Percentiles rank a stretch among this genome's conserved stretches.
Conservation (phyloP, 2,113 vertebrate species). For the Trematocara macrostoma region DNA sequence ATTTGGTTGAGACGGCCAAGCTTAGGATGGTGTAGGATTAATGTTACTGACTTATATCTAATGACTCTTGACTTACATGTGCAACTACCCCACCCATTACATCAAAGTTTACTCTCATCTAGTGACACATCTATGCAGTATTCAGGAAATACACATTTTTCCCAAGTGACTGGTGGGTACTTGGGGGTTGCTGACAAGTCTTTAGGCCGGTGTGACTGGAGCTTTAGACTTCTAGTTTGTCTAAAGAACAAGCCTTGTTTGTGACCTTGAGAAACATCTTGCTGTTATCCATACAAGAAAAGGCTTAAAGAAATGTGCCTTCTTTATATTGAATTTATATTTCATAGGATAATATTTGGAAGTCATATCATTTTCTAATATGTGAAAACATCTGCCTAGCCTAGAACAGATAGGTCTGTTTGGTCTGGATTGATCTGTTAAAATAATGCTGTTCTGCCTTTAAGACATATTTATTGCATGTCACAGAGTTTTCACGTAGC, state of each 20-base stretch:
- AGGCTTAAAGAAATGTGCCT: background rate
- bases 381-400: background rate
- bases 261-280: background rate
- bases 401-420: background rate
- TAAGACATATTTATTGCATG: background rate
- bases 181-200: background rate
- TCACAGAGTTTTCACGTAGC: background rate
- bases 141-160: background rate
- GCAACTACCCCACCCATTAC: background rate
- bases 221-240: background rate
- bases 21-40: background rate
- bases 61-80: background rate
- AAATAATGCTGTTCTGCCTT: background rate
- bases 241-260: background rate
- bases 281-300: background rate
- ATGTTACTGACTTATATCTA: background rate
- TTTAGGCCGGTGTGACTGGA: background rate
- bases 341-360: background rate
- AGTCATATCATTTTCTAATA: background rate
- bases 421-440: background rate
- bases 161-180: background rate
- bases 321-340: background rate
- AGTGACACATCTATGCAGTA: background rate
- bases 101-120: background rate
- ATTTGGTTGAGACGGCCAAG: background rate